Evolutionary conservation across 2,888 invertebrate species (phyloP), one percentile per base, ranked within the genome.

Genomic region (Apamea sordens): DNA sequence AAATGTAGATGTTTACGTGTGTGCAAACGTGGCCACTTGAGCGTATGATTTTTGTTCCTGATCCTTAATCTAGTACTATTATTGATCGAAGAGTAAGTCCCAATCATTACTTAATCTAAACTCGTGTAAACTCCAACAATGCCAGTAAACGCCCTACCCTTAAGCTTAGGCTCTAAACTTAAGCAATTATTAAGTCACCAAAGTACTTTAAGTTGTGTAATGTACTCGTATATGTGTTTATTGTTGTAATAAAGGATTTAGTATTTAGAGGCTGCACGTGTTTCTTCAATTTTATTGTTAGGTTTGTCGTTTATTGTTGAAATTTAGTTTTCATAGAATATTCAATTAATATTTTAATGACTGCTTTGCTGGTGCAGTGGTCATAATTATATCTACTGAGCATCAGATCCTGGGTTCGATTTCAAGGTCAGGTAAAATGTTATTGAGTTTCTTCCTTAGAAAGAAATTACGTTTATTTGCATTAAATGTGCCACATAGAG

Each of bases 111-210:
- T 80, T 59, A 36, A 83, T 74, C 36, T 75, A 56, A 77, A 77
- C 74, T 69, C 68, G 6, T 83, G 74, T 73, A 56, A 76, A 79
- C 76, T 79, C 15, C 69, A 89, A 85, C 83, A 84, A 88, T 85
- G 83, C 63, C 75, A 76, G 69, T 83, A 67, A 88, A 83, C 77
- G 74, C 36, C 53, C 61, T 77, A 64, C 64, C 77, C 73, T 65
- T 88, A 85, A 47, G 83, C 87, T 78, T 44, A 77, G 78, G 47
- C 73, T 75, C 87, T 79, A 87, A 90, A 89, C 84, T 90, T 87
- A 65, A 69, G 85, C 86, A 89, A 89, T 89, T 90, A 90, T 90
- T 84, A 88, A 89, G 87, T 89, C 89, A 59, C 75, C 80, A 69
- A 80, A 68, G 87, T 84, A 84, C 80, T 87, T 72, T 76, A 87